phyloP scores from a whole-genome alignment of 64 coral and sea anemone genomes.

The Porites lutea region DNA sequence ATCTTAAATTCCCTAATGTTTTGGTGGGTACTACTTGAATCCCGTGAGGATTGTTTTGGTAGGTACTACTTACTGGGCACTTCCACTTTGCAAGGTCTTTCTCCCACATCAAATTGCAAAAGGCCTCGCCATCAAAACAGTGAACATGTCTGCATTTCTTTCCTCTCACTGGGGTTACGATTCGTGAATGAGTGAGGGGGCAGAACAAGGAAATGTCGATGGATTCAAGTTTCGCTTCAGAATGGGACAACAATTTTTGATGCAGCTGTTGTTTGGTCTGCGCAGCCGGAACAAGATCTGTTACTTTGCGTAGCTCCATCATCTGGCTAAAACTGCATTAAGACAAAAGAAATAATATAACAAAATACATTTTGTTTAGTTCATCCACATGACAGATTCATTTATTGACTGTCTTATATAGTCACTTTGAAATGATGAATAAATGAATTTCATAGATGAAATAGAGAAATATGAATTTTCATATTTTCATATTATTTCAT shows the following conservation, averaged over 20 bases:
- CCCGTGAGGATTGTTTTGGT: no score
- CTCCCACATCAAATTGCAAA: slow-evolving; percentile 25
- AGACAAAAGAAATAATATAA: not conserved
- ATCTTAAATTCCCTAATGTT: no score
- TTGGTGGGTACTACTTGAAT: no score
- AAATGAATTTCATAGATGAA: no score
- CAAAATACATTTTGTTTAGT: no score
- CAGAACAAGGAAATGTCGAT: slow-evolving; percentile 28
- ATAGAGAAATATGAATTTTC: no score
- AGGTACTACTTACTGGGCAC: slow-evolving; percentile 17
- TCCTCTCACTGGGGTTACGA: slow-evolving; percentile 26
- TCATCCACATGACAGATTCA: no score
- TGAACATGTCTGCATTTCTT: slow-evolving; percentile 23
- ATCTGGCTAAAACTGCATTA: not conserved
- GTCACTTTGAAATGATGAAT: no score
- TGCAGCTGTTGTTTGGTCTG: not conserved
- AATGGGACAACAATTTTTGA: not conserved
- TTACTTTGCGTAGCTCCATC: not conserved
- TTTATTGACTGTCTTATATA: no score
- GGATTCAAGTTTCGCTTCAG: slow-evolving; percentile 33
- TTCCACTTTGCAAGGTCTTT: slow-evolving; percentile 30
- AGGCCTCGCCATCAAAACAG: slow-evolving; percentile 37
- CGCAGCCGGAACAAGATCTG: slow-evolving; percentile 26
- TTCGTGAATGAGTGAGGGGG: slow-evolving; percentile 29
- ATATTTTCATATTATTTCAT: no score